Base-by-base conservation (phyloP, 2,113 vertebrate species). In the Pituophis catenifer region DNA sequence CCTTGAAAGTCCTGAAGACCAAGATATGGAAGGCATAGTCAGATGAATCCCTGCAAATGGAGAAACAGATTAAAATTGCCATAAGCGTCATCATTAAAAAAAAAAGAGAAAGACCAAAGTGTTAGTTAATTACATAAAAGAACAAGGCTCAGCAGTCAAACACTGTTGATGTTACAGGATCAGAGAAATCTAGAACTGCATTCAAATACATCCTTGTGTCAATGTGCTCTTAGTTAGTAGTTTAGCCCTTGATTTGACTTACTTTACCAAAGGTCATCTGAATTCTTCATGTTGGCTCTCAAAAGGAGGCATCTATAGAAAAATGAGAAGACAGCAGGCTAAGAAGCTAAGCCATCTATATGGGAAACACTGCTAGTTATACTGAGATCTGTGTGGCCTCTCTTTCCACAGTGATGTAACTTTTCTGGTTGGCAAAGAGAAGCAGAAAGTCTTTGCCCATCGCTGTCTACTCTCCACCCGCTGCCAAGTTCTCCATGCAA, bases 351-450 rank as follows among this genome's bases (percentile, higher is more conserved):
- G 50, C 17, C 44, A n/a, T 86, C 11, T 90, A 29, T 26, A 33
- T 59, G 33, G 44, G 50, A 48, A 93, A 38, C 75, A 59, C 75
- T 86, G 5, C 29, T 11, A 11, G 1, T 52, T 29, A 33, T 19
- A n/a, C 19, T 75, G 38, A 54, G 21, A 65, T 57, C 48, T 52
- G 12, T 4, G 3, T 33, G 57, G 53, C 88, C 44, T 58, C 11
- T 96, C 62, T 93, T 90, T 85, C 44, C 0, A 0, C 97, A 98
- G 98, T 0, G 98, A 98, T 53, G 97, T 98, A 90, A 93, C 96
- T 0, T 98, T 98, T 0, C 95, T 98, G 96, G 98, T 98, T 44
- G 98, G 98, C 93, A 96, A n/a, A 94, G 98, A 98, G 94, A 94
- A 93, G 95, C 97, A 97, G 96, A 96, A 97, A 94, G 96, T 98